A percentile compares a stretch with the other conserved stretches of the same genome.
Evolutionary conservation across 2,888 invertebrate species (phyloP).

Genomic region (Eumerus sabulonum): DNA sequence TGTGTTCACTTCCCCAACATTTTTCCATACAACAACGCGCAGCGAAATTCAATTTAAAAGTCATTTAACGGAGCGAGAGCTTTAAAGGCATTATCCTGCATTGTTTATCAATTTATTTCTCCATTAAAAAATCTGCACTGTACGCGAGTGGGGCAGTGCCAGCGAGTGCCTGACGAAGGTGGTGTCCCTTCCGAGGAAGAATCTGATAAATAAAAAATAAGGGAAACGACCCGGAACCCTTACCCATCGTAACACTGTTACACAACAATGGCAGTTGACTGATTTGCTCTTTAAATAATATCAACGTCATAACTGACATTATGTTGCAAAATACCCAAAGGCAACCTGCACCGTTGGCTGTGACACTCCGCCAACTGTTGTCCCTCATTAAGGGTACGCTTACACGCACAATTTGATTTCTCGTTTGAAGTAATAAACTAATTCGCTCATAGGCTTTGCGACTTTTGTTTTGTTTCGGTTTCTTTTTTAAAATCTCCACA

Average conservation of each 20-base stretch:
- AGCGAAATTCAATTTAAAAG: slow-evolving; percentile 71
- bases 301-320: slow-evolving; percentile 63
- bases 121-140: slow-evolving; percentile 69
- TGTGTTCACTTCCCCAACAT: slow-evolving; percentile 11
- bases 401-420: slow-evolving; percentile 53
- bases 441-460: slow-evolving; percentile 34
- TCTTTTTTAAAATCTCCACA: slow-evolving; percentile 46
- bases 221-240: background rate
- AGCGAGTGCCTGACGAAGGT: slow-evolving; percentile 19
- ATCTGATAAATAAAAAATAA: slow-evolving; percentile 1
- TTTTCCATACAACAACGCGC: slow-evolving; percentile 54
- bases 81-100: slow-evolving; percentile 71
- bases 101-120: slow-evolving; percentile 71
- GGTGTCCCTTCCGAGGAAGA: slow-evolving; percentile 32
- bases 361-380: slow-evolving; percentile 47
- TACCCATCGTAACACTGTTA: too few species aligned
- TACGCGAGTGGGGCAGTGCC: slow-evolving; percentile 25
- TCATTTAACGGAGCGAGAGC: slow-evolving; percentile 71
- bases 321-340: slow-evolving; percentile 58
- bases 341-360: slow-evolving; percentile 17
- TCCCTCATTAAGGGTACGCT: slow-evolving; percentile 42
- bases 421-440: slow-evolving; percentile 53
- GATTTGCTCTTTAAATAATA: slow-evolving; percentile 59
- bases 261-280: slow-evolving; percentile 24
- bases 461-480: slow-evolving; percentile 22